phyloP scores from a whole-genome alignment of 23 tunicate genomes.

The Halocynthia aurantium region DNA sequence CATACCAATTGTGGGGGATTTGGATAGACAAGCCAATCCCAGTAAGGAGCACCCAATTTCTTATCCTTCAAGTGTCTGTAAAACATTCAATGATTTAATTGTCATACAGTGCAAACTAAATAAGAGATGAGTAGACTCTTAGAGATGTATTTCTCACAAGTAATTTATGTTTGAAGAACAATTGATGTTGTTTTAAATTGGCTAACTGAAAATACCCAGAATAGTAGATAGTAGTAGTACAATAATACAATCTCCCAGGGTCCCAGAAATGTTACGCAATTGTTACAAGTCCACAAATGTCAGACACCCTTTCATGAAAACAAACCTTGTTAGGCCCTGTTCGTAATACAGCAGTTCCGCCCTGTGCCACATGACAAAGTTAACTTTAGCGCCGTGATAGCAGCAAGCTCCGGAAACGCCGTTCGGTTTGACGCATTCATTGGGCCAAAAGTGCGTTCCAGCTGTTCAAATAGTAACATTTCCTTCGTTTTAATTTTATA shows the following conservation, averaged over 20 bases:
- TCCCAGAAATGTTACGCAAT: no score
- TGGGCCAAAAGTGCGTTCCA: constrained; percentile 17
- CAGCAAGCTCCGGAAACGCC: neutral
- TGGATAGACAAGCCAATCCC: constrained; percentile 16
- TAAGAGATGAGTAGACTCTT: neutral
- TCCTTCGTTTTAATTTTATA: no score
- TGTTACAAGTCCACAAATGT: neutral
- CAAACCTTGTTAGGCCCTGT: constrained; percentile 23
- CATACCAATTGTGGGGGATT: constrained; percentile 15
- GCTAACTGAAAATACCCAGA: no score
- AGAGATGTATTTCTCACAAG: neutral
- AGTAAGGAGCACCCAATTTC: constrained; percentile 17
- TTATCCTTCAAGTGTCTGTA: constrained; percentile 10
- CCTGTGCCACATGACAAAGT: constrained; percentile 27
- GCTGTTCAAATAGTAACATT: neutral
- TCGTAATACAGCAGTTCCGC: constrained; percentile 18
- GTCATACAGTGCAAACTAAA: neutral
- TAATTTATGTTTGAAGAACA: no score
- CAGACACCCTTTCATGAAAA: neutral
- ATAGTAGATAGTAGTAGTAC: no score
- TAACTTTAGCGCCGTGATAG: constrained; percentile 19
- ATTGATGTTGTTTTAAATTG: no score
- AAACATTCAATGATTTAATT: neutral
- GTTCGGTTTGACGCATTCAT: neutral
- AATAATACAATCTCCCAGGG: no score